A percentile compares a stretch with the other conserved stretches of the same genome.
Conservation (phyloP, 2,797 vertebrate genomes). For the Onychomys torridus region DNA sequence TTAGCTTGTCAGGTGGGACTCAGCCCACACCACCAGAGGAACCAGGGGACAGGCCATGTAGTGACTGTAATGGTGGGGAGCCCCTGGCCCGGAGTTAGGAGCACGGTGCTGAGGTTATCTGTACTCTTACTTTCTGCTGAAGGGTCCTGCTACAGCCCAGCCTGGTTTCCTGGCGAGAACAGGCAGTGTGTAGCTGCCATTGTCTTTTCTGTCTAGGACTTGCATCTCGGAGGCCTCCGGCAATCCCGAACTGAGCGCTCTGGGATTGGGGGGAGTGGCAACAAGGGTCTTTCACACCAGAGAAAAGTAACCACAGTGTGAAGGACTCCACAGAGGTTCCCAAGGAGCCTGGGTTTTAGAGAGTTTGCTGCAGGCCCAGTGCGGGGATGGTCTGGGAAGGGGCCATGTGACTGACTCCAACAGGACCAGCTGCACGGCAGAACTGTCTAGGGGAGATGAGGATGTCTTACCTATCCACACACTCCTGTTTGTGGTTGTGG, state of each 20-base stretch:
- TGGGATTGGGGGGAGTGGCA: background rate
- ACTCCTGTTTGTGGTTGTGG: background rate
- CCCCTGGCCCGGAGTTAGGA: background rate
- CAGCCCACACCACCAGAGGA: background rate
- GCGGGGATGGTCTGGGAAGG: background rate
- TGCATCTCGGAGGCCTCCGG: background rate
- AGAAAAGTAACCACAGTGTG: background rate
- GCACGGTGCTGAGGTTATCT: background rate
- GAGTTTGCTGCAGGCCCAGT: background rate
- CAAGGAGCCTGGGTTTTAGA: background rate
- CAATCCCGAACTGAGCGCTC: background rate
- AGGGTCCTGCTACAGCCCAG: background rate
- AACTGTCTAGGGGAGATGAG: background rate
- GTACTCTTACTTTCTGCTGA: background rate
- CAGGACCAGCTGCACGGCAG: background rate
- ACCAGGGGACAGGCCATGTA: background rate
- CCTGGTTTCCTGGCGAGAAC: background rate
- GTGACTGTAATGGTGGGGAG: background rate
- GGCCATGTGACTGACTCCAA: background rate
- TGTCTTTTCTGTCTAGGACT: background rate
- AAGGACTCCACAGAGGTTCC: background rate
- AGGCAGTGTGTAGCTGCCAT: fast-evolving
- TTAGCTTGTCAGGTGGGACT: background rate
- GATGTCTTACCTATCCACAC: background rate
- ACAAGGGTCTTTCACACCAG: background rate